phyloP scores from a whole-genome alignment of 2,888 invertebrate genomes.

The Panopea generosa region DNA sequence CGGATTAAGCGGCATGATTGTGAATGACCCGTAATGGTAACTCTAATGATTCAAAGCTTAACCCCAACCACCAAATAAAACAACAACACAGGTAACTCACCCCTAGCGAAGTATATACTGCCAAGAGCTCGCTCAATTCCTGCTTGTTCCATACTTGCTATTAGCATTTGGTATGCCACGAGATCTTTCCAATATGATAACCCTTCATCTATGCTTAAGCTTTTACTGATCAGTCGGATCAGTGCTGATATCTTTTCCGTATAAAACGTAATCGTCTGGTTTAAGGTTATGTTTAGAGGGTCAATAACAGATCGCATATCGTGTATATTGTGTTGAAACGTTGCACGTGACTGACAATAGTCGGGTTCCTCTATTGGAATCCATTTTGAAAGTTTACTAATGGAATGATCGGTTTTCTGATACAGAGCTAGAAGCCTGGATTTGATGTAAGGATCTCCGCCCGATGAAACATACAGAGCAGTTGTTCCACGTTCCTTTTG shows the following conservation, averaged over 20 bases:
- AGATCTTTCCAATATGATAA: slow-evolving; percentile 68
- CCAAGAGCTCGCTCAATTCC: slow-evolving; percentile 76
- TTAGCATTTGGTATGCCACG: slow-evolving; percentile 73
- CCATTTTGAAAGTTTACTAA: slow-evolving; percentile 49
- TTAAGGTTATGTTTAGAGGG: slow-evolving; percentile 37
- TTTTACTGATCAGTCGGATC: slow-evolving; percentile 64
- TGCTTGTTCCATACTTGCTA: slow-evolving; percentile 73
- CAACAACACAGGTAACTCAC: no score
- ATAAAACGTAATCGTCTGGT: slow-evolving; percentile 65
- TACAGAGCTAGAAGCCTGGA: slow-evolving; percentile 37
- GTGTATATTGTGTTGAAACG: slow-evolving; percentile 24
- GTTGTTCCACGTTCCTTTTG: slow-evolving; percentile 76
- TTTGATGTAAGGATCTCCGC: slow-evolving; percentile 41
- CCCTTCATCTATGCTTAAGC: slow-evolving; percentile 55
- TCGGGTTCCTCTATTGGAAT: slow-evolving; percentile 7
- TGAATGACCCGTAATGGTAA: no score
- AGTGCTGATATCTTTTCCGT: slow-evolving; percentile 62
- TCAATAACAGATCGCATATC: slow-evolving; percentile 37
- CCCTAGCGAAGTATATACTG: slow-evolving; percentile 71
- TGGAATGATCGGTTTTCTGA: slow-evolving; percentile 42
- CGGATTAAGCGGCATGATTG: no score
- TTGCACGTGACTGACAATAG: slow-evolving; percentile 22
- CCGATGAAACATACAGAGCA: slow-evolving; percentile 69
- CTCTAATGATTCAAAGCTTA: no score
- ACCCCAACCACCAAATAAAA: no score